A percentile compares a stretch with the other conserved stretches of the same genome.
These are phyloP conservation scores for Ammodytes dubius DNA, from an alignment of 2,113 vertebrate species.

Conservation along the genomic window DNA sequence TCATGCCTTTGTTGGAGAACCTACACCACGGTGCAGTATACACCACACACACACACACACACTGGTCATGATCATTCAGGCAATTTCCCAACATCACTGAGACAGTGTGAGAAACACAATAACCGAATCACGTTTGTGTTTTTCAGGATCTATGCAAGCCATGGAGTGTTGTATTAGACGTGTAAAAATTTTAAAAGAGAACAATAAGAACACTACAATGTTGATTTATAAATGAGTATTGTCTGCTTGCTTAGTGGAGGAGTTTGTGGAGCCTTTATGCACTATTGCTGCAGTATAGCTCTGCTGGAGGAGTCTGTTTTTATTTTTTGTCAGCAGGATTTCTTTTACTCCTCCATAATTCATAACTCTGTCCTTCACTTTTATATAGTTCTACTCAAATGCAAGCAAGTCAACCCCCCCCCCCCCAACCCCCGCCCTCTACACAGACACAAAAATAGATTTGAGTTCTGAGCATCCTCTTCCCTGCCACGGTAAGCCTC, in stretches of 20 bases:
- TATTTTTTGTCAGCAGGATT: conserved; percentile 75
- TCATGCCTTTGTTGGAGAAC: conserved; percentile 41
- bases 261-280: conserved; percentile 55
- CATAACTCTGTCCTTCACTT: conserved; percentile 82
- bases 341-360: conserved; percentile 80
- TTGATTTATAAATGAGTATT: conserved; percentile 61
- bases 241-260: conserved; percentile 46
- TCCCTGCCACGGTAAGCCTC: conserved; percentile 43
- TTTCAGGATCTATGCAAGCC: conserved; percentile 22
- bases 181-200: conserved; percentile 37
- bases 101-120: background rate
- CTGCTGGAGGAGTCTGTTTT: conserved; percentile 70
- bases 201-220: conserved; percentile 32
- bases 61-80: conserved; percentile 13
- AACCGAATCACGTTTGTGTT: conserved; percentile 33
- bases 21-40: conserved; percentile 24
- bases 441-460: conserved; percentile 70
- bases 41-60: conserved; percentile 8
- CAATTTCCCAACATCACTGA: conserved; percentile 13
- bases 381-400: conserved; percentile 80
- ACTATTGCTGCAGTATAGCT: conserved; percentile 56
- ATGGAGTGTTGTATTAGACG: conserved; percentile 14
- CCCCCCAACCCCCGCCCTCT: background rate
- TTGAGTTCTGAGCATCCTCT: conserved; percentile 55
- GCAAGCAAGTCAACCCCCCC: conserved; percentile 68